phyloP scores from a whole-genome alignment of 2,113 vertebrate species.

The Smithornis capensis region DNA sequence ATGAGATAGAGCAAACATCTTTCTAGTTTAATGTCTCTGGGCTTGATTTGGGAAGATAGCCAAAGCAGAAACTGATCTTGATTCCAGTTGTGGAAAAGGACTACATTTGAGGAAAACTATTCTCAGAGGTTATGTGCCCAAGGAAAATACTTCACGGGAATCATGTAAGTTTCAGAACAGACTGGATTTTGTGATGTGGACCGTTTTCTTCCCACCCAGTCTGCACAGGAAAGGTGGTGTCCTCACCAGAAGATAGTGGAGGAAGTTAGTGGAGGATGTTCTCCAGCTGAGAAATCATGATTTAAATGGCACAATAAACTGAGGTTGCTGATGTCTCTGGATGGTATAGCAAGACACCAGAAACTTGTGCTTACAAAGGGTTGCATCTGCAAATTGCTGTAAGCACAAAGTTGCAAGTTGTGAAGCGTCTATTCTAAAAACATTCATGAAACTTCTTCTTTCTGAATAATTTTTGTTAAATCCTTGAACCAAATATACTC shows the following conservation, averaged over 20 bases:
- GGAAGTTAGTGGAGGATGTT: background rate
- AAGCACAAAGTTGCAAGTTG: background rate
- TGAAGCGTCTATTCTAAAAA: background rate
- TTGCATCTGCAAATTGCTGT: background rate
- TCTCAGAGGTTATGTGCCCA: background rate
- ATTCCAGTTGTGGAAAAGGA: background rate
- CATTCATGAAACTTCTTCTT: background rate
- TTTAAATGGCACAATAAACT: background rate
- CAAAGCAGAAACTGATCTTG: background rate
- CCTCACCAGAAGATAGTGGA: background rate
- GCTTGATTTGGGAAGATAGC: background rate
- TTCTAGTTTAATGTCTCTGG: background rate
- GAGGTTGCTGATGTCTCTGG: background rate
- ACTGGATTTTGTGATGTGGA: background rate
- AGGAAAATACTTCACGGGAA: background rate
- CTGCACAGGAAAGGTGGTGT: background rate
- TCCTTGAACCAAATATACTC: background rate
- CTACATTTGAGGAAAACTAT: background rate
- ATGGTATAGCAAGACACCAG: background rate
- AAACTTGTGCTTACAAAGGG: background rate
- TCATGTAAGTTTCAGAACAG: rapidly evolving
- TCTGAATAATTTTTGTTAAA: background rate
- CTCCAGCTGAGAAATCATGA: background rate
- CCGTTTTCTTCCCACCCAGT: background rate
- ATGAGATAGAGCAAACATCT: background rate